These are phyloP conservation scores for Drosophila kanekoi DNA, from an alignment of 2,888 invertebrate genomes.

Conservation along the genomic window DNA sequence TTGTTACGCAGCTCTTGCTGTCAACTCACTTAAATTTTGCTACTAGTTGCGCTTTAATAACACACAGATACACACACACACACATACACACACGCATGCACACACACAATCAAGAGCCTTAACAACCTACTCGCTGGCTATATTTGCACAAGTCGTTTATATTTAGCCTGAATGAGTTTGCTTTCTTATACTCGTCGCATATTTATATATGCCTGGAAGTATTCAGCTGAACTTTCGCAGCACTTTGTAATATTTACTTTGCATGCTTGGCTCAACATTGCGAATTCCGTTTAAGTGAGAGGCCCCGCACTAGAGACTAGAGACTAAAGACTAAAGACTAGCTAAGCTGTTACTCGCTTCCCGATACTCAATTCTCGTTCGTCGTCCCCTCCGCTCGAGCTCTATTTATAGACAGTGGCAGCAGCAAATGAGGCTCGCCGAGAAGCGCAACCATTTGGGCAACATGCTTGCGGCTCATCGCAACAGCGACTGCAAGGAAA, in stretches of 20 bases:
- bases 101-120: background rate
- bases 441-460: conserved; percentile 41
- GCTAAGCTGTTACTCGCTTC: background rate
- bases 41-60: conserved; percentile 26
- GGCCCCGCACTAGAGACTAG: background rate
- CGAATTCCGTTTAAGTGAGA: conserved; percentile 52
- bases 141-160: conserved; percentile 29
- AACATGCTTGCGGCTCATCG: conserved; percentile 9
- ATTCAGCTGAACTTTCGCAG: conserved; percentile 52
- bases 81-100: background rate
- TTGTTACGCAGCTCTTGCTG: background rate
- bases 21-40: conserved; percentile 7
- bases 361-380: background rate
- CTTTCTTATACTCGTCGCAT: conserved; percentile 30
- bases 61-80: background rate
- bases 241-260: conserved; percentile 55
- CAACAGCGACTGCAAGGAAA: conserved; percentile 35
- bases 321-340: background rate
- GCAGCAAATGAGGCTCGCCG: conserved; percentile 44
- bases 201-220: conserved; percentile 16
- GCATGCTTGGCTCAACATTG: conserved; percentile 49
- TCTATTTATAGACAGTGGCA: conserved; percentile 45
- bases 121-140: conserved; percentile 3
- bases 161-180: conserved; percentile 44
- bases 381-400: background rate